A percentile compares a stretch with the other conserved stretches of the same genome.
Evolutionary conservation across 2,888 invertebrate genomes (phyloP).

Genomic region (Latrodectus hesperus): DNA sequence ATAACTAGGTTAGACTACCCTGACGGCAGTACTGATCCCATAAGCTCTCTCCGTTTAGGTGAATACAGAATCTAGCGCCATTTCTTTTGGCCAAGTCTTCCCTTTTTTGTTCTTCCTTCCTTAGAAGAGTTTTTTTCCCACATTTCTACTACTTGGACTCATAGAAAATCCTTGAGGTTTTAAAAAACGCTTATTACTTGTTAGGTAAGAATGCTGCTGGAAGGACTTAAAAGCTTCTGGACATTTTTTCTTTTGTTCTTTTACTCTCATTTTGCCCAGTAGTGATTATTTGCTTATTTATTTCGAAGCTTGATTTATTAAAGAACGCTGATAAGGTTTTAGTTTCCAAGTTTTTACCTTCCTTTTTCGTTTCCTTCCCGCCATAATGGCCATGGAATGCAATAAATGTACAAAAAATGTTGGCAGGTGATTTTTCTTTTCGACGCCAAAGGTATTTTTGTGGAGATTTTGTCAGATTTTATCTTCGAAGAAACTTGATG

Average conservation of each 20-base stretch:
- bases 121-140: neutral
- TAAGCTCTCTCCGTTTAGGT: slow-evolving; percentile 53
- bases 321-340: slow-evolving; percentile 27
- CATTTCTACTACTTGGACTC: slow-evolving; percentile 10
- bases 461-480: neutral
- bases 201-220: slow-evolving; percentile 4
- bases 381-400: neutral
- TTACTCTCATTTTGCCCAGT: neutral
- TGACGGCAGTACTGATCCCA: slow-evolving; percentile 32
- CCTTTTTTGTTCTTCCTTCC: neutral
- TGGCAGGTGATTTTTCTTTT: neutral
- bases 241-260: neutral
- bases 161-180: slow-evolving; percentile 39
- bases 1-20: slow-evolving; percentile 43
- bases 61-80: slow-evolving; percentile 16
- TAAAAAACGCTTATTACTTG: slow-evolving; percentile 50
- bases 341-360: neutral
- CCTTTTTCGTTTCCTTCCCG: slow-evolving; percentile 1
- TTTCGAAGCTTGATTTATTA: slow-evolving; percentile 29
- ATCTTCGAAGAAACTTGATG: neutral
- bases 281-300: slow-evolving; percentile 19
- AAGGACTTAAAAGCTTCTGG: neutral
- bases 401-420: neutral
- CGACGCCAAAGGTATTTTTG: slow-evolving; percentile 8
- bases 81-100: slow-evolving; percentile 15